A percentile compares a stretch with the other conserved stretches of the same genome.
Conservation (phyloP, 1,140 invertebrate genomes). For the Drosophila yakuba region DNA sequence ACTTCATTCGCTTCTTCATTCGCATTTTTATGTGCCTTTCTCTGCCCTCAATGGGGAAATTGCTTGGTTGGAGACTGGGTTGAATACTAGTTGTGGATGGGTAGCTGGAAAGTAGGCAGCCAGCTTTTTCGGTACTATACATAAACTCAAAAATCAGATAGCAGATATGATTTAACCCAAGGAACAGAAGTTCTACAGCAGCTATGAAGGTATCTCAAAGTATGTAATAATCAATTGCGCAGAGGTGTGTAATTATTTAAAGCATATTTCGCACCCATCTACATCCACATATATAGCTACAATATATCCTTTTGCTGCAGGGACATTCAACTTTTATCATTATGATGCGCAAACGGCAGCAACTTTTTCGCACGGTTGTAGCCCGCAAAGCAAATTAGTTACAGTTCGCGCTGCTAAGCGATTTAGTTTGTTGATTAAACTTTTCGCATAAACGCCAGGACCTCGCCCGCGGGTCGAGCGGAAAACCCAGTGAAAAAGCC, state of each 20-base stretch:
- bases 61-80: background rate
- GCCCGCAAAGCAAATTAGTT: slow-evolving; percentile 68
- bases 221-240: slow-evolving; percentile 38
- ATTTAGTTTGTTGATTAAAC: slow-evolving; percentile 82
- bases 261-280: background rate
- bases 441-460: slow-evolving; percentile 73
- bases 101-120: no score
- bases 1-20: slow-evolving; percentile 24
- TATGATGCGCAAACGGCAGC: slow-evolving; percentile 77
- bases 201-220: no score
- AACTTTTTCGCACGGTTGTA: slow-evolving; percentile 58
- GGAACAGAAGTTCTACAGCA: background rate
- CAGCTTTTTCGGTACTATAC: no score
- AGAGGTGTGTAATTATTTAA: slow-evolving; percentile 41
- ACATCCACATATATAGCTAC: slow-evolving; percentile 2
- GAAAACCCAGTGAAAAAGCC: background rate
- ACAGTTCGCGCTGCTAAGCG: slow-evolving; percentile 74
- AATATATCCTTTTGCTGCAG: slow-evolving; percentile 29
- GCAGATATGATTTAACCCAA: no score
- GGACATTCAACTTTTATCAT: slow-evolving; percentile 74
- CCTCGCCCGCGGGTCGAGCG: slow-evolving; percentile 37
- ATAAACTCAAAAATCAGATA: no score
- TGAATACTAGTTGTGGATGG: background rate
- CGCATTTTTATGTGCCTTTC: slow-evolving; percentile 42
- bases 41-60: slow-evolving; percentile 3